Base-by-base conservation (phyloP, 2,113 vertebrate genomes). In the Petaurus breviceps region DNA sequence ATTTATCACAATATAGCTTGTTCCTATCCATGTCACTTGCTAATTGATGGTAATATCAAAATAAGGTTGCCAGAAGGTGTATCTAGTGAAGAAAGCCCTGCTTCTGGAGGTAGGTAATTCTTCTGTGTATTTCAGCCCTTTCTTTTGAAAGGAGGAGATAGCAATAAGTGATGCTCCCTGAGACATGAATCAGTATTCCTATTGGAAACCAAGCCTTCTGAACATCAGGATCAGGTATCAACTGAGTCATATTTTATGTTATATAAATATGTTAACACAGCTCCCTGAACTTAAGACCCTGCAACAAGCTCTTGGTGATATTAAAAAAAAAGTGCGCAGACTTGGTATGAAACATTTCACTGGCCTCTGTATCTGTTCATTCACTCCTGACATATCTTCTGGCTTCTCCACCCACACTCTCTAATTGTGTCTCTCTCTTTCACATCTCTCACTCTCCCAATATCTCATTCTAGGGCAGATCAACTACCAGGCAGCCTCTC, bases 401-500 rank as follows among this genome's bases (percentile, higher is more conserved):
- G n/a, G n/a, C n/a, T 25, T 77, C 23, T 89, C 8, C 16, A n/a
- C 10, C 54, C 28, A 54, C 12, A 12, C 61, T n/a, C 1, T 43
- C 7, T 16, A 23, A 84, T 7, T 84, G 16, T 84, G 16, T 84
- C 68, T 23, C 68, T 43, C 89, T 90, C 43, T 93, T 91, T 16
- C 50, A 9, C 10, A 2, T 61, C 51, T 61, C 53, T 93, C 91
- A 92, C 77, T 90, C 43, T 93, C n/a, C n/a, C n/a, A n/a, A n/a
- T n/a, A n/a, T n/a, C 43, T 12, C n/a, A 51, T 3, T 0, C 0
- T 94, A 99, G 99, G 98, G 43, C 98, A 99, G 49, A 97, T 99
- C 96, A 97, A 98, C 47, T 99, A 99, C 98, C 99, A 99, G 95
- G 99, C 99, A 0, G 99, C 99, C 0, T 99, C 99, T 52, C 99